Base-by-base conservation (phyloP, 2,113 vertebrate species). In the Suricata suricatta region DNA sequence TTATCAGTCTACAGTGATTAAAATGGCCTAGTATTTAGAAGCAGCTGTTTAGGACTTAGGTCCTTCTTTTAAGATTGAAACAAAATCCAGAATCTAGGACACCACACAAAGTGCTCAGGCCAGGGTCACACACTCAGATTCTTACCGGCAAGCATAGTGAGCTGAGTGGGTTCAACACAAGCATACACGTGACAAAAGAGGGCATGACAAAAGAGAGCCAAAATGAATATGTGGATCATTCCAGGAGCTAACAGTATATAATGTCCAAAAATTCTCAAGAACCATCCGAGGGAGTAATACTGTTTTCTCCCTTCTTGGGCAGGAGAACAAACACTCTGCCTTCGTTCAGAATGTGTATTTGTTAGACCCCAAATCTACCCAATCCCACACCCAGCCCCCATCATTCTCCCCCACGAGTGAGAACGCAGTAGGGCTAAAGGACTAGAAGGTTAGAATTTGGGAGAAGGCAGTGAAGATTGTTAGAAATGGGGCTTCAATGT, bases 121-220 rank as follows among this genome's bases (percentile, higher is more conserved):
- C 47, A 54, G 52, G 11, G 12, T n/a, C 66, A 92, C 17, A 33
- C 33, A 57, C 14, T 88, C 35, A 83, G 31, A 68, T 76, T 66
- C 9, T 68, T 16, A 47, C 0, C 64, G 25, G 31, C 68, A 88
- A 35, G 38, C 57, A 76, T 50, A 76, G 31, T 66, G 57, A 31
- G 2, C 83, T 76, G 16, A 68, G 47, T 47, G 31, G 60, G 31
- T 38, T 69, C 6, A 27, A 27, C 3, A 33, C 27, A 82, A 71
- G 16, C 29, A 2, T 57, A 4, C 14, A 25, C 0, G 0, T n/a
- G 17, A 9, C 44, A 27, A 57, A 7, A 47, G 33, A 83, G 17
- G 12, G 9, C 14, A 57, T 19, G 68, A 19, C 25, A 60, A 60
- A 60, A 7, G 23, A 57, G 57, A 21, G n/a, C 4, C 31, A 57